Base-by-base conservation (phyloP, 1,140 invertebrate species). In the Cataglyphis hispanica region DNA sequence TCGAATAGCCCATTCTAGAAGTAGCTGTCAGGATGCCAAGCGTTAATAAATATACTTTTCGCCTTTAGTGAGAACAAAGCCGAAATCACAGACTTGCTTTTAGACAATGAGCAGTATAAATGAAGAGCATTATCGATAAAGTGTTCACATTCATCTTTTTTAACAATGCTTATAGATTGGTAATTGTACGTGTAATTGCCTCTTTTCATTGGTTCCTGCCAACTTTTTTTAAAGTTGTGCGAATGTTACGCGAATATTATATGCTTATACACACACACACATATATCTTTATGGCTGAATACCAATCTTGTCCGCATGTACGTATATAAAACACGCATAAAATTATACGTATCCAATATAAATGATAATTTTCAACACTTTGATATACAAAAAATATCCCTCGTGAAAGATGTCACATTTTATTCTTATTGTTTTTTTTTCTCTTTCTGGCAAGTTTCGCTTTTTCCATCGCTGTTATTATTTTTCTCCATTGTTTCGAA, bases 1-100 rank as follows among this genome's bases (percentile, higher is more conserved):
- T 87, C 75, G 67, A 83, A 85, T 78, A 70, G 87, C 61, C 72
- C 69, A 84, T 76, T 85, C 88, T 91, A 88, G 87, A 91, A 91
- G 85, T 84, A 85, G 63, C 91, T 92, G 91, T 92, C 90, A 91
- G 89, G 53, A 83, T 83, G 81, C 92, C 91, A 88, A 90, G 90
- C 75, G 86, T 91, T 91, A 91, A 92, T 91, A 92, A 92, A 92
- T 93, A 91, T 92, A 78, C 87, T 85, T 85, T 86, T 76, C 84
- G 60, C 56, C 78, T 66, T 86, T 75, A 37, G 75, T 63, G 83
- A 63, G 77, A 86, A 85, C 84, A 56, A 64, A 91, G 77, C 31
- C 83, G 60, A 90, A 91, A 90, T 90, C 84, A 74, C 58, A 53
- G 69, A 63, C 46, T 64, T 37, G n/a, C 50, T 81, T 75, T 67